These are phyloP conservation scores for Dicyrtoma fusca DNA, from an alignment of 2,888 invertebrate species.

Conservation along the genomic window DNA sequence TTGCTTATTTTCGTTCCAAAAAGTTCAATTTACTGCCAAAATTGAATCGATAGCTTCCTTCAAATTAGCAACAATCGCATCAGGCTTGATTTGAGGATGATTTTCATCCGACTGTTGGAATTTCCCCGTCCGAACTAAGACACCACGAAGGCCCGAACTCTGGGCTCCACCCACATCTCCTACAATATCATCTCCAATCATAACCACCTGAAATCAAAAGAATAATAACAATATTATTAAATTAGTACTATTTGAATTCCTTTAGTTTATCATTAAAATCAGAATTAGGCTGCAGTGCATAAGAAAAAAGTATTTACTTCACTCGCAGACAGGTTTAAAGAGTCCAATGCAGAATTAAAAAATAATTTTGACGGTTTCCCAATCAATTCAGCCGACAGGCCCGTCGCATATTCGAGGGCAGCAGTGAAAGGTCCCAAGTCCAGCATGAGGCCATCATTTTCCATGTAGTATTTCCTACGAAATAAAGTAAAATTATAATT, in stretches of 20 bases:
- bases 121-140: conserved; percentile 66
- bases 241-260: no score
- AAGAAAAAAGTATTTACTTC: conserved; percentile 46
- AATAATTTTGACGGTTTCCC: conserved; percentile 22
- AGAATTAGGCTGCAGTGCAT: not conserved
- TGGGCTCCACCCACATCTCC: conserved; percentile 66
- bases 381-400: conserved; percentile 57
- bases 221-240: no score
- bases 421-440: conserved; percentile 64
- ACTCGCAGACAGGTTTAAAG: conserved; percentile 59
- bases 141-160: conserved; percentile 62
- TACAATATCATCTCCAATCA: conserved; percentile 67
- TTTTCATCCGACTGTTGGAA: conserved; percentile 62
- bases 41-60: conserved; percentile 60
- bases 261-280: no score
- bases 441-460: conserved; percentile 61
- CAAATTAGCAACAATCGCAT: conserved; percentile 63
- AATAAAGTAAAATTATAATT: not conserved
- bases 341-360: conserved; percentile 59
- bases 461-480: conserved; percentile 63
- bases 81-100: conserved; percentile 62
- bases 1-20: no score
- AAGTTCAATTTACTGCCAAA: no score
- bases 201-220: conserved; percentile 62
- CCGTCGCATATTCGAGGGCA: conserved; percentile 61